Percentiles rank a stretch among this genome's conserved stretches.
phyloP scores from a whole-genome alignment of 1,140 invertebrate genomes.

The Caenorhabditis elegans region DNA sequence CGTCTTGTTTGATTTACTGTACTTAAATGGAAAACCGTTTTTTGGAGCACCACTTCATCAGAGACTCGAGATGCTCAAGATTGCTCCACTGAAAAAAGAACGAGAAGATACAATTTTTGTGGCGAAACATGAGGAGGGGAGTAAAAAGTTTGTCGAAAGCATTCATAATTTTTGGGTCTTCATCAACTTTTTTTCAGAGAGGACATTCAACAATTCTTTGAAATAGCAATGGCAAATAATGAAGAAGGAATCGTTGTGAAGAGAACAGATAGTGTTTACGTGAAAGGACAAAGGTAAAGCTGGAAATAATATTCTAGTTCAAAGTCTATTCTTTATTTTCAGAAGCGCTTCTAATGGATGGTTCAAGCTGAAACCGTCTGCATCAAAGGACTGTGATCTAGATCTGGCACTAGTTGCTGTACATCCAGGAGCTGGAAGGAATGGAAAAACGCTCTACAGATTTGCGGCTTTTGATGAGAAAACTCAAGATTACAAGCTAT shows the following conservation, averaged over 20 bases:
- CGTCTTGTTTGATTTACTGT: slow-evolving; percentile 34
- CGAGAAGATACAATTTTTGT: slow-evolving; percentile 26
- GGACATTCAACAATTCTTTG: slow-evolving; percentile 20
- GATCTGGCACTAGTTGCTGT: not conserved
- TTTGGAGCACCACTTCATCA: slow-evolving; percentile 8
- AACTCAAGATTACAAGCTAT: not conserved
- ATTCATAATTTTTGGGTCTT: not conserved
- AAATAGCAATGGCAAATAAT: slow-evolving; percentile 8
- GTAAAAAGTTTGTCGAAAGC: not conserved
- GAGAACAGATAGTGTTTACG: not conserved
- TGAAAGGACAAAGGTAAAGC: not conserved
- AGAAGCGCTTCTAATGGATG: not conserved
- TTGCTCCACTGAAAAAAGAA: slow-evolving; percentile 14
- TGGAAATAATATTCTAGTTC: not conserved
- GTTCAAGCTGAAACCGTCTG: not conserved
- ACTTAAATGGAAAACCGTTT: slow-evolving; percentile 3
- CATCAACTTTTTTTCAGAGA: not conserved
- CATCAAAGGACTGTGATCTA: not conserved
- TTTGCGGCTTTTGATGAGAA: not conserved
- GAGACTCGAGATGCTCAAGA: slow-evolving; percentile 25
- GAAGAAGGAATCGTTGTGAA: slow-evolving; percentile 37
- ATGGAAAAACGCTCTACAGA: not conserved
- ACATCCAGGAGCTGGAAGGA: not conserved
- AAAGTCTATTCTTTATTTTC: not conserved
- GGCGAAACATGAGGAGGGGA: not conserved